phyloP scores from a whole-genome alignment of 2,888 invertebrate species.

The Exephanes ischioxanthus region DNA sequence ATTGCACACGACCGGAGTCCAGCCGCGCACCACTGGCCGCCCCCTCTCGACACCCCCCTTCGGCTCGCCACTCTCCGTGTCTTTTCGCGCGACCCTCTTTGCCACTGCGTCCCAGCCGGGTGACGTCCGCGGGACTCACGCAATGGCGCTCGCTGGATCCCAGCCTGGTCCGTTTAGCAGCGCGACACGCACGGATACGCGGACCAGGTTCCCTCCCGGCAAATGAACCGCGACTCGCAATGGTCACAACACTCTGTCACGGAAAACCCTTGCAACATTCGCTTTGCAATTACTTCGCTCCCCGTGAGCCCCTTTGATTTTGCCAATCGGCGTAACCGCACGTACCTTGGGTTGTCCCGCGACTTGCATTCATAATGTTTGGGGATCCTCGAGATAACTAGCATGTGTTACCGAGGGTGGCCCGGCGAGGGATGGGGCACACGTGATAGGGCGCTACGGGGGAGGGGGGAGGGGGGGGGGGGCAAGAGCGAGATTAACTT shows the following conservation, averaged over 20 bases:
- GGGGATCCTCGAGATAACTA: slow-evolving; percentile 1
- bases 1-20: slow-evolving; percentile 73
- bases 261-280: too few species aligned
- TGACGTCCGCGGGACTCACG: background rate
- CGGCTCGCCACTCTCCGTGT: slow-evolving; percentile 16
- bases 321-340: background rate
- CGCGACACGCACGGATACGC: too few species aligned
- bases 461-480: background rate
- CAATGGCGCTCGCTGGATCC: background rate
- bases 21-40: background rate
- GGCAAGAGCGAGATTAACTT: background rate
- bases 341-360: background rate
- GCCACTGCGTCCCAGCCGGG: background rate
- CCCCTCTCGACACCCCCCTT: slow-evolving; percentile 1
- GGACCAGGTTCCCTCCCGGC: too few species aligned
- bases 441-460: background rate
- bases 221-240: too few species aligned
- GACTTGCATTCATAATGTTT: slow-evolving; percentile 9
- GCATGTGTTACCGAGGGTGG: background rate
- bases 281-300: too few species aligned
- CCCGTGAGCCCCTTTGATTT: background rate
- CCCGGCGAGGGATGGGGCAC: background rate
- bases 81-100: background rate
- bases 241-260: too few species aligned
- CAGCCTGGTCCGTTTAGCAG: background rate